phyloP scores from a whole-genome alignment of 2,797 vertebrate genomes.

The Tympanoctomys barrerae region DNA sequence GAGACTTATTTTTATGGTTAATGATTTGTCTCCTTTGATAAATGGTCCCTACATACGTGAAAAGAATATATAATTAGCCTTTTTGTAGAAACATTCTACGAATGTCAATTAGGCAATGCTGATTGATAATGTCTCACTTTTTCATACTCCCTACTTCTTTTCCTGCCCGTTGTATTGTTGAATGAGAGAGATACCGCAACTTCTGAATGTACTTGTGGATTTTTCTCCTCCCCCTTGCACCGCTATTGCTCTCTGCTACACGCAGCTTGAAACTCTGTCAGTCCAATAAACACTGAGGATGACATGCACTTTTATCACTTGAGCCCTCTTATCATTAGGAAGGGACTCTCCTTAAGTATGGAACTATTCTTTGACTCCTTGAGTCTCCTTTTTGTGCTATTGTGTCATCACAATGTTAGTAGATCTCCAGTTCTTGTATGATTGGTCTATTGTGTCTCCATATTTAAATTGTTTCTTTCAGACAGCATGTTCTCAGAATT shows the following conservation, averaged over 20 bases:
- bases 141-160: background rate
- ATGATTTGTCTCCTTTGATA: background rate
- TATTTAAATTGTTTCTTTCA: background rate
- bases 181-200: background rate
- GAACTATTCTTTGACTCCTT: background rate
- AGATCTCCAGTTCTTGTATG: background rate
- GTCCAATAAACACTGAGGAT: background rate
- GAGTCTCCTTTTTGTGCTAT: background rate
- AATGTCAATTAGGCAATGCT: background rate
- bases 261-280: background rate
- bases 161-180: too few species aligned
- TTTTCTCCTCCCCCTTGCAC: background rate
- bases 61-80: background rate
- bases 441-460: background rate
- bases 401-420: background rate
- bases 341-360: background rate
- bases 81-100: background rate
- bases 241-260: background rate
- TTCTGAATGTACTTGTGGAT: background rate
- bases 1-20: background rate
- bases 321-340: background rate
- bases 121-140: background rate
- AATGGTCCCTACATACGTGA: background rate
- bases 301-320: background rate
- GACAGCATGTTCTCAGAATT: background rate